Evolutionary conservation across 2,888 invertebrate genomes (phyloP).

Genomic region (Stramonita haemastoma): DNA sequence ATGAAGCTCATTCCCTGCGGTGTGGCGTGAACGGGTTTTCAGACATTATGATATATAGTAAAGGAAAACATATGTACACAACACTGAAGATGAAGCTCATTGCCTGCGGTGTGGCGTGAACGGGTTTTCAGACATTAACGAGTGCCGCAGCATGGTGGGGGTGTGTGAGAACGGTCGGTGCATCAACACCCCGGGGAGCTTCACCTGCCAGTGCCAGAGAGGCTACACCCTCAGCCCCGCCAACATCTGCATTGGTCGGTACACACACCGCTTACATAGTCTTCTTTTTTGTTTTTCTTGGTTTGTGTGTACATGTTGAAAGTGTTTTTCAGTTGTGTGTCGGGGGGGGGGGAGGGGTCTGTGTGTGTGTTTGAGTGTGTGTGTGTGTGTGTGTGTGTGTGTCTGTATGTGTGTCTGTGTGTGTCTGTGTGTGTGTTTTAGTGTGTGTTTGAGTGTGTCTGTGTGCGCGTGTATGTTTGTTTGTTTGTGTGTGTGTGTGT

Average conservation of each 20-base stretch:
- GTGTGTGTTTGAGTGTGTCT: no score
- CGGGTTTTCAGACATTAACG: constrained; percentile 84
- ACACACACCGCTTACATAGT: not conserved
- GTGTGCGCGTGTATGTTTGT: not conserved
- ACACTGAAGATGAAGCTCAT: no score
- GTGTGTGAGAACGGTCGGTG: constrained; percentile 88
- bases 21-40: no score
- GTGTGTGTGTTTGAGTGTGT: not conserved
- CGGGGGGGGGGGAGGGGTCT: no score
- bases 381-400: not conserved
- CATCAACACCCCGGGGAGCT: constrained; percentile 86
- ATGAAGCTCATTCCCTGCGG: no score
- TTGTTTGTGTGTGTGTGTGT: not conserved
- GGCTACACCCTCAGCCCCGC: constrained; percentile 85
- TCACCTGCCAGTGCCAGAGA: constrained; percentile 86
- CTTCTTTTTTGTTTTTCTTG: not conserved
- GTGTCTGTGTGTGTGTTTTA: not conserved
- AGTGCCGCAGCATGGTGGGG: constrained; percentile 84
- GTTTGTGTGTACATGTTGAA: not conserved
- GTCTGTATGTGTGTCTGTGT: not conserved
- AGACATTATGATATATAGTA: no score
- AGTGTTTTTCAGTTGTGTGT: not conserved
- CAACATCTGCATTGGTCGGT: constrained; percentile 32
- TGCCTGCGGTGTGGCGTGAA: no score
- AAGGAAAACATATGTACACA: no score